Conservation (phyloP, 2,113 vertebrate genomes). For the Oryctolagus cuniculus region mOryCun1.1 NC_091443.1:63856501-63857000, state of each 20-base stretch:
- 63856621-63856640: neutral
- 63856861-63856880: conserved; percentile 52
- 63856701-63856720: neutral
- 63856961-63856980: conserved; percentile 99
- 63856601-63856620: conserved; percentile 39
- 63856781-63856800: neutral
- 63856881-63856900: conserved; percentile 90
- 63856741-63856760: neutral
- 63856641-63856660: conserved; percentile 43
- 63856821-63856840: neutral
- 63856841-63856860: neutral
- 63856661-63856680: neutral
- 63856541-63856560: too few species aligned
- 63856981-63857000: conserved; percentile 99
- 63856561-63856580: too few species aligned
- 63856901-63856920: conserved; percentile 98
- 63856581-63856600: too few species aligned
- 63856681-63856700: neutral
- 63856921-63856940: conserved; percentile 98
- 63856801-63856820: neutral
- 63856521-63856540: too few species aligned
- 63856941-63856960: conserved; percentile 97
- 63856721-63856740: neutral
- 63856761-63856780: too few species aligned
- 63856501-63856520: too few species aligned